These are phyloP conservation scores for Oscheius myriophilus DNA, from an alignment of 2,888 invertebrate species.

Conservation along the genomic window DNA sequence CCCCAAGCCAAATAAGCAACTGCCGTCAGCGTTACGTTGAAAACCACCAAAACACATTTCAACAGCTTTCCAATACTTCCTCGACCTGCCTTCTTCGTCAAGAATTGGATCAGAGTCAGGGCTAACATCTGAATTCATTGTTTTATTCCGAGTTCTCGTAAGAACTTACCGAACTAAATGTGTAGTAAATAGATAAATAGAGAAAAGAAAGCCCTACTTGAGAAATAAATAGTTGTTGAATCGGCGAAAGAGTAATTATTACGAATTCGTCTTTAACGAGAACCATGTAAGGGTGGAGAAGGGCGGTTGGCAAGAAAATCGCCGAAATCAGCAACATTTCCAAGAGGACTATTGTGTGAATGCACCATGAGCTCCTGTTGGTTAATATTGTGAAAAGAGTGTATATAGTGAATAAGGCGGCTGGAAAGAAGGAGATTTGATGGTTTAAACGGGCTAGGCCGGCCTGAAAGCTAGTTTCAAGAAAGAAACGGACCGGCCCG, in stretches of 20 bases:
- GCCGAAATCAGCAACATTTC: constrained; percentile 12
- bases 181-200: constrained; percentile 17
- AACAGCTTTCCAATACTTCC: no score
- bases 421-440: background rate
- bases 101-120: no score
- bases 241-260: background rate
- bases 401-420: constrained; percentile 6
- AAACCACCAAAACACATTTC: no score
- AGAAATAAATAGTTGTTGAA: background rate
- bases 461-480: no score
- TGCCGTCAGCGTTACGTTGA: no score
- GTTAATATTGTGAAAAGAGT: background rate
- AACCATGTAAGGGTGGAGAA: constrained; percentile 9
- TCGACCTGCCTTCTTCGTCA: no score
- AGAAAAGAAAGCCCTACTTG: background rate
- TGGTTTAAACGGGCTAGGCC: no score
- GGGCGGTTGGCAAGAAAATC: constrained; percentile 8
- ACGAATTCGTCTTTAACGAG: constrained; percentile 13
- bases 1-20: no score
- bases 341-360: constrained; percentile 15
- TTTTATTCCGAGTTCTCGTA: no score
- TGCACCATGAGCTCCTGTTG: constrained; percentile 6
- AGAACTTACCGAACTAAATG: constrained; percentile 5
- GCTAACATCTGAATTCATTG: no score
- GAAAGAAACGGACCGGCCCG: no score